A percentile compares a stretch with the other conserved stretches of the same genome.
These are phyloP conservation scores for Argentina silus DNA, from an alignment of 2,797 vertebrate genomes.

Conservation along the genomic window DNA sequence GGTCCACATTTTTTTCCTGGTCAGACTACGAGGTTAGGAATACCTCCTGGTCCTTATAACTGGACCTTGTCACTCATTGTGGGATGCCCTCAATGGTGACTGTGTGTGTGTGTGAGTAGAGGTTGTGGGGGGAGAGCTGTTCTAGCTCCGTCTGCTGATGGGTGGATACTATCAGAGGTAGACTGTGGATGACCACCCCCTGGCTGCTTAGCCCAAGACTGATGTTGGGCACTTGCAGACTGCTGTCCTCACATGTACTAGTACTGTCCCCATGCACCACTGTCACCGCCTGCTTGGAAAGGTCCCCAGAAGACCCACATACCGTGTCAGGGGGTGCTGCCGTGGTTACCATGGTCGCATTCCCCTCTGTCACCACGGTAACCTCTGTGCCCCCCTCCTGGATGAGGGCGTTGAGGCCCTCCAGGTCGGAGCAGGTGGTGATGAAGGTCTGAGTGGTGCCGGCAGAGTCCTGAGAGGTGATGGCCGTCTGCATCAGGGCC, in stretches of 20 bases:
- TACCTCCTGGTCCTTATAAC: background rate
- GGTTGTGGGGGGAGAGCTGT: constrained; percentile 68
- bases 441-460: constrained; percentile 83
- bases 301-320: constrained; percentile 62
- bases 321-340: constrained; percentile 59
- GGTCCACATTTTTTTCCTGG: too few species aligned
- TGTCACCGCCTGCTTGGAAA: constrained; percentile 64
- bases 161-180: constrained; percentile 72
- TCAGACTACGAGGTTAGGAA: background rate
- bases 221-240: constrained; percentile 68
- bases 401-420: constrained; percentile 90
- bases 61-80: constrained; percentile 52
- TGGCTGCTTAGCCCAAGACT: constrained; percentile 58
- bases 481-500: constrained; percentile 75
- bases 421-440: constrained; percentile 89
- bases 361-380: constrained; percentile 87
- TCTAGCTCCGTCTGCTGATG: constrained; percentile 54
- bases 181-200: constrained; percentile 73
- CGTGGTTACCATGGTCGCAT: constrained; percentile 65
- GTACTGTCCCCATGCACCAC: constrained; percentile 29
- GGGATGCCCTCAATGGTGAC: constrained; percentile 53
- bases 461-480: constrained; percentile 69
- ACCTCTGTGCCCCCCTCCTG: constrained; percentile 90
- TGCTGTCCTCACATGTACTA: constrained; percentile 46
- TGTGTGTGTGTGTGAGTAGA: constrained; percentile 69